Percentiles rank a stretch among this genome's conserved stretches.
These are phyloP conservation scores for Phylloscopus trochilus DNA, from an alignment of 2,113 vertebrate genomes.

Conservation along the genomic window DNA sequence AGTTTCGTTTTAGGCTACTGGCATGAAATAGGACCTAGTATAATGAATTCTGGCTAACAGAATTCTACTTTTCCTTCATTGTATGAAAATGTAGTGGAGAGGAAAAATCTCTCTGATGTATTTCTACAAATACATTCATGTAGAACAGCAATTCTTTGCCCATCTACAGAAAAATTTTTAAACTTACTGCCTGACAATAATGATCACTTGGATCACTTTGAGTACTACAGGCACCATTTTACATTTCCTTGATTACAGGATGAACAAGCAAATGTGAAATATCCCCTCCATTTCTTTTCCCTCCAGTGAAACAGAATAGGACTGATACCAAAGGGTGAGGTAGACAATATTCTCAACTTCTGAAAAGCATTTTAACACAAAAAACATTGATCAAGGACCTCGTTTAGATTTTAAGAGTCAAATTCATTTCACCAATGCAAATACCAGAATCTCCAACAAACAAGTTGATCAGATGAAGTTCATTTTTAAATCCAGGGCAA, in stretches of 20 bases:
- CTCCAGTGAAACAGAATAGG: background rate
- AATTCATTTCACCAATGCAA: background rate
- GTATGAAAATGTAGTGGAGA: background rate
- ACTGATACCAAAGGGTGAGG: background rate
- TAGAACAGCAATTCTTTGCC: background rate
- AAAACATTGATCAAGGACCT: background rate
- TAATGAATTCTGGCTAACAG: background rate
- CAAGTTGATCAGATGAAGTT: background rate
- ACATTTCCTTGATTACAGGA: background rate
- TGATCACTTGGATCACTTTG: background rate
- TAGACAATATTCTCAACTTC: background rate
- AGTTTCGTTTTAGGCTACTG: background rate
- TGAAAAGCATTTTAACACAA: background rate
- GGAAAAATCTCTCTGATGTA: background rate
- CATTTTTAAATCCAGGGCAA: background rate
- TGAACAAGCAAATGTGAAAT: background rate
- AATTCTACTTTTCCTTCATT: background rate
- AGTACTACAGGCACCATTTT: background rate
- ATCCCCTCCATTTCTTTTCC: background rate
- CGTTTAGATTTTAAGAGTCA: background rate
- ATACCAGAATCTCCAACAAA: background rate
- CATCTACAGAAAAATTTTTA: background rate
- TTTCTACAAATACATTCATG: background rate
- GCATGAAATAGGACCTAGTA: background rate
- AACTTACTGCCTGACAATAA: background rate